Percentiles rank a stretch among this genome's conserved stretches.
Conservation (phyloP, 2,113 vertebrate genomes). For the Arizona elegans region DNA sequence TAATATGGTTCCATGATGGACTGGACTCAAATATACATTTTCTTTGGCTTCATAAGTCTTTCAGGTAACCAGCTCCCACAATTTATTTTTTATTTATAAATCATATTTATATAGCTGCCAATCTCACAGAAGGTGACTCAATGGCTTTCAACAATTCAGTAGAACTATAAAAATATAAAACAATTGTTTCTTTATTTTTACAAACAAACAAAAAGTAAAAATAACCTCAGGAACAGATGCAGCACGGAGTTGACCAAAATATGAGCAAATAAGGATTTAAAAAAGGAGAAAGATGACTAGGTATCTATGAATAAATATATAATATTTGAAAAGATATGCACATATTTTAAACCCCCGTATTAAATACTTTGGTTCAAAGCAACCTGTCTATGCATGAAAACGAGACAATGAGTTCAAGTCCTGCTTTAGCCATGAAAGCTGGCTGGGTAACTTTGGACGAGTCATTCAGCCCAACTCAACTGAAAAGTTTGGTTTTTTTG, state of each 20-base stretch:
- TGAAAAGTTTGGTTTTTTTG: not conserved
- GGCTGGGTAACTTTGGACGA: not conserved
- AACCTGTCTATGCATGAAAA: not conserved
- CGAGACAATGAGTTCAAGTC: not conserved
- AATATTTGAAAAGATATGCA: not conserved
- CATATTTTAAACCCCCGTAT: not conserved
- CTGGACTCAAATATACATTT: not conserved
- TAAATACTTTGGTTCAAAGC: not conserved
- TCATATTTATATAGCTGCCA: not conserved
- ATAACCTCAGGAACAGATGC: not conserved
- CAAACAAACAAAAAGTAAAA: not conserved
- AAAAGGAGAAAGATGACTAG: not conserved
- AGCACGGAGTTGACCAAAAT: not conserved
- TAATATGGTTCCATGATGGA: not conserved
- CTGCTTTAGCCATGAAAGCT: not conserved
- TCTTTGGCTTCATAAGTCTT: not conserved
- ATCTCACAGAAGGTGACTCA: not conserved
- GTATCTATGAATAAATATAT: not conserved
- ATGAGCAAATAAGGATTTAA: not conserved
- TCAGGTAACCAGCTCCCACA: not conserved
- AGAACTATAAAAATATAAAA: not conserved
- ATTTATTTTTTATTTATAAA: not conserved
- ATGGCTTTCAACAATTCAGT: not conserved
- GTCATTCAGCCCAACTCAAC: not conserved
- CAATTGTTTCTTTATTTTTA: not conserved